phyloP scores from a whole-genome alignment of 2,888 invertebrate species.

The Holacanthella duospinosa region DNA sequence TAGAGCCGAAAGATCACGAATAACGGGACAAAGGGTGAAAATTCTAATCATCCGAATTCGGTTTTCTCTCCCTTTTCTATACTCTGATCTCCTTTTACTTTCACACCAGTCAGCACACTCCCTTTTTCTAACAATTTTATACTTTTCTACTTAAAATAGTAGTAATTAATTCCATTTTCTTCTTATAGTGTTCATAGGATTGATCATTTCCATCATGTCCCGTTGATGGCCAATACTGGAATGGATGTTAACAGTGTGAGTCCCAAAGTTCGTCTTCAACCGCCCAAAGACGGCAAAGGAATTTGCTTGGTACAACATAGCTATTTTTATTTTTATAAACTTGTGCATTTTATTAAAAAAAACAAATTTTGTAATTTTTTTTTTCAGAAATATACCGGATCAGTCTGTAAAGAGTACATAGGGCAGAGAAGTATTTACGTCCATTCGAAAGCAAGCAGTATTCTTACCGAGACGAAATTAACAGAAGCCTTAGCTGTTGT shows the following conservation, averaged over 20 bases:
- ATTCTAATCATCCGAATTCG: too few species aligned
- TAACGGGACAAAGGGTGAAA: too few species aligned
- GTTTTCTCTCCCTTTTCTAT: neutral
- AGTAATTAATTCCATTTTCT: neutral
- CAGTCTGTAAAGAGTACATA: conserved; percentile 65
- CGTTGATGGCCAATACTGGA: conserved; percentile 34
- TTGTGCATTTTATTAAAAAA: neutral
- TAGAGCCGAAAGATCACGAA: too few species aligned
- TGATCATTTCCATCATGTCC: conserved; percentile 34
- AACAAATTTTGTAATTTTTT: neutral
- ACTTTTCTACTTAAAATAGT: neutral
- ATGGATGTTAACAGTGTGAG: conserved; percentile 10
- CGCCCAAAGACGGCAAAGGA: conserved; percentile 36
- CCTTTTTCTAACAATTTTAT: too few species aligned
- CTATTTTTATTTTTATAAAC: too few species aligned
- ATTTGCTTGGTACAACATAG: conserved; percentile 33
- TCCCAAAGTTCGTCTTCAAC: conserved; percentile 25
- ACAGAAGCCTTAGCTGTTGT: conserved; percentile 75
- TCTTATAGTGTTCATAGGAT: conserved; percentile 32
- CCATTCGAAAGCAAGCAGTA: conserved; percentile 66
- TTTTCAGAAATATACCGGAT: conserved; percentile 65
- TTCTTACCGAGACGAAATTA: conserved; percentile 68
- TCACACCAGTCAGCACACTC: too few species aligned
- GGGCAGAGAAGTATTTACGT: conserved; percentile 76
- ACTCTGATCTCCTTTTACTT: neutral